Evolutionary conservation across 2,113 vertebrate genomes (phyloP).

Genomic region (Hemiprocne comata): DNA sequence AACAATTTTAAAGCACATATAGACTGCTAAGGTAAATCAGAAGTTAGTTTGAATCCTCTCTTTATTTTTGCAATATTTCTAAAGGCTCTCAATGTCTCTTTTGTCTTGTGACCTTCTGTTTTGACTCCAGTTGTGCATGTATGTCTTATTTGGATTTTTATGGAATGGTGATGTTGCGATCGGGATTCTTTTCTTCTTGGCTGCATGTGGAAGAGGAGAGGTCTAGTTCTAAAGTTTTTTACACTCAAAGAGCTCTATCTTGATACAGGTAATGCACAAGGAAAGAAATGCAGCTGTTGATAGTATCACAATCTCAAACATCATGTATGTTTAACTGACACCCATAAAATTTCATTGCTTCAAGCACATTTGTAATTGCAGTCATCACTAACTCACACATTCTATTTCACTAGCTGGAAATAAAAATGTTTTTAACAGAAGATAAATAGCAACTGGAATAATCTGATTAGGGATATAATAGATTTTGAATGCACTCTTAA

Average conservation of each 20-base stretch:
- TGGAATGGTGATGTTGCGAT: background rate
- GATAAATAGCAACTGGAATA: background rate
- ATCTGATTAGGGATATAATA: background rate
- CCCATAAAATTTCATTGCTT: background rate
- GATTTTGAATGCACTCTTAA: background rate
- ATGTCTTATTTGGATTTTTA: background rate
- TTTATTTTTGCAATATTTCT: background rate
- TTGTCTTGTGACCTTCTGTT: background rate
- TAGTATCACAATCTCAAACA: background rate
- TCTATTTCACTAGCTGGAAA: background rate
- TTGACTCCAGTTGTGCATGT: background rate
- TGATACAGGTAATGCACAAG: background rate
- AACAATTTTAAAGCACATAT: conserved; percentile 49
- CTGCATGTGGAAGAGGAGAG: fast-evolving
- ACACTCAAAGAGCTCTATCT: background rate
- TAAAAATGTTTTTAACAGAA: background rate
- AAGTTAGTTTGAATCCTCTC: background rate
- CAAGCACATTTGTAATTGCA: background rate
- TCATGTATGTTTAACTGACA: background rate
- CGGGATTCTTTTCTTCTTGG: background rate
- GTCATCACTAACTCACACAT: background rate
- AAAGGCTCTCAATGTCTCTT: background rate
- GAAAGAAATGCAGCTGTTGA: background rate
- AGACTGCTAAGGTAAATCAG: conserved; percentile 15
- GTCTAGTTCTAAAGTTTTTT: background rate